Percentiles rank a stretch among this genome's conserved stretches.
These are phyloP conservation scores for Ophioninae sp. DNA, from an alignment of 2,888 invertebrate genomes.

Conservation along the genomic window DNA sequence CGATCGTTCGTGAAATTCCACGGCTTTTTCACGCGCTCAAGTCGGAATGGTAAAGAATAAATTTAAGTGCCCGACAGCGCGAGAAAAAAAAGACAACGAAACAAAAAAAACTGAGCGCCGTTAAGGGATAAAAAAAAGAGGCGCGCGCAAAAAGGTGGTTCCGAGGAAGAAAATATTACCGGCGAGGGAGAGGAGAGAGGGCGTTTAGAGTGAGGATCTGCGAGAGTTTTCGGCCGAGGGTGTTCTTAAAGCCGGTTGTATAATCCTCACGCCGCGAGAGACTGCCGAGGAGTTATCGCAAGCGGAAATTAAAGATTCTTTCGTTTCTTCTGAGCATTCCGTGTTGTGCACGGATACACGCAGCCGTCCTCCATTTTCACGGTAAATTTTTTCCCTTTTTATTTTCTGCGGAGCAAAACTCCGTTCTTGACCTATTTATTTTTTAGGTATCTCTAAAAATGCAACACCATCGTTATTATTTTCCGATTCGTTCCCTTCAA, in stretches of 20 bases:
- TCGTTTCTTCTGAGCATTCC: slow-evolving; percentile 16
- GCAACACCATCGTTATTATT: neutral
- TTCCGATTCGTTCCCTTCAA: neutral
- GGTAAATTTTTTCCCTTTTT: slow-evolving; percentile 1
- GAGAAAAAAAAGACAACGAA: slow-evolving; percentile 11
- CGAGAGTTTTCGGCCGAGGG: neutral
- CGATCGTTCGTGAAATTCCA: slow-evolving; percentile 33
- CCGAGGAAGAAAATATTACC: slow-evolving; percentile 37
- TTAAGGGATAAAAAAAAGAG: neutral
- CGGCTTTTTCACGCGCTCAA: slow-evolving; percentile 26
- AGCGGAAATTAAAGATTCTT: slow-evolving; percentile 52
- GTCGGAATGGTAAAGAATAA: slow-evolving; percentile 40
- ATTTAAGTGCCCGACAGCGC: slow-evolving; percentile 27
- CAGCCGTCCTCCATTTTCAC: slow-evolving; percentile 1
- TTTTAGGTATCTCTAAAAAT: neutral
- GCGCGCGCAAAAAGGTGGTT: slow-evolving; percentile 22
- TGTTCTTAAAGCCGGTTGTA: slow-evolving; percentile 33
- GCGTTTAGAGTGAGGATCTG: slow-evolving; percentile 38
- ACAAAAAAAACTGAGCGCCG: slow-evolving; percentile 1
- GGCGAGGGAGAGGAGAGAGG: slow-evolving; percentile 6
- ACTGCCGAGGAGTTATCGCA: slow-evolving; percentile 36
- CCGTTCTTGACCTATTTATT: slow-evolving; percentile 13
- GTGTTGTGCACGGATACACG: neutral
- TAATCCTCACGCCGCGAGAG: slow-evolving; percentile 28
- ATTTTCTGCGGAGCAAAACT: slow-evolving; percentile 3